phyloP scores from a whole-genome alignment of 1,140 invertebrate species.

The Bombus difficillimus region DNA sequence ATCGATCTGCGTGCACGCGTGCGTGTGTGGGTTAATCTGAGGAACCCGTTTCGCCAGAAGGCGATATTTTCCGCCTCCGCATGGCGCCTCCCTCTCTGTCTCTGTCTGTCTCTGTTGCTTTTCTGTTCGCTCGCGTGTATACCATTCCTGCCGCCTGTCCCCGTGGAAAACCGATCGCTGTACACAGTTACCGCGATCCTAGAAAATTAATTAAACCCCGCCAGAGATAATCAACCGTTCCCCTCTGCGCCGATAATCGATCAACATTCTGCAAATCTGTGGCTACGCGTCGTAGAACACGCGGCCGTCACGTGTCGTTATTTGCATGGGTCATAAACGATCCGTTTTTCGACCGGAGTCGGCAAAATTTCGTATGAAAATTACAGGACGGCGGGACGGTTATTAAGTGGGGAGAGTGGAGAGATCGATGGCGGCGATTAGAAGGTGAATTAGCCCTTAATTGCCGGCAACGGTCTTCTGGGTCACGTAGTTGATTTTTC shows the following conservation, averaged over 20 bases:
- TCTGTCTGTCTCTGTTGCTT: slow-evolving; percentile 33
- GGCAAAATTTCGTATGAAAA: slow-evolving; percentile 2
- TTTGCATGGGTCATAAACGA: neutral
- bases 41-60: slow-evolving; percentile 73
- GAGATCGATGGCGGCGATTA: neutral
- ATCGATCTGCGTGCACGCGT: slow-evolving; percentile 67
- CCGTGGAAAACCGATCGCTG: slow-evolving; percentile 23
- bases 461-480: neutral
- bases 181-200: slow-evolving; percentile 45
- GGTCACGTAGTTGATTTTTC: neutral
- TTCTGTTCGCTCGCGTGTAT: neutral
- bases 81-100: slow-evolving; percentile 70
- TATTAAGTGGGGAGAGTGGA: slow-evolving; percentile 12
- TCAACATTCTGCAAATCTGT: slow-evolving; percentile 40
- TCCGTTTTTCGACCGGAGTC: slow-evolving; percentile 1
- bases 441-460: slow-evolving; percentile 16
- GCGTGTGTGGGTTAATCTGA: slow-evolving; percentile 75
- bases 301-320: slow-evolving; percentile 21
- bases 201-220: slow-evolving; percentile 63
- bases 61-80: slow-evolving; percentile 75
- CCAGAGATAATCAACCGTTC: slow-evolving; percentile 48
- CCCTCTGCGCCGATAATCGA: slow-evolving; percentile 33
- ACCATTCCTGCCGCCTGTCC: neutral
- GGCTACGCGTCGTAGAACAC: neutral
- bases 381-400: neutral